These are phyloP conservation scores for Tachina fera DNA, from an alignment of 2,888 invertebrate species.

Conservation along the genomic window DNA sequence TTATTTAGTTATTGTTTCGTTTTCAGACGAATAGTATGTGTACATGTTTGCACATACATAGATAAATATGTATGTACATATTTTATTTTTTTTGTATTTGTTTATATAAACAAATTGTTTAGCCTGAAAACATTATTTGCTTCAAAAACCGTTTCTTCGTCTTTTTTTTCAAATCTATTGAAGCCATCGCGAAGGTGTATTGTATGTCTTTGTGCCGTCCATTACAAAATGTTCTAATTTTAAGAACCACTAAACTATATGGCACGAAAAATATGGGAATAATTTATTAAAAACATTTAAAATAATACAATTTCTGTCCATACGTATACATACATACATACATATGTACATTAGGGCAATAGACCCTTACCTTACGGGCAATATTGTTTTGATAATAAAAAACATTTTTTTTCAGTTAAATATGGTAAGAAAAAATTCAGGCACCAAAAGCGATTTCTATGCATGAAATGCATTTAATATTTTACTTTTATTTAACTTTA, in stretches of 20 bases:
- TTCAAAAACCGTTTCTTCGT: slow-evolving; percentile 60
- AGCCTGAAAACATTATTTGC: slow-evolving; percentile 60
- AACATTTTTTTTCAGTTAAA: too few relatives aligned
- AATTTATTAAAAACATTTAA: slow-evolving; percentile 14
- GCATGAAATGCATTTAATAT: too few relatives aligned
- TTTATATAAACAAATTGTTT: slow-evolving; percentile 56
- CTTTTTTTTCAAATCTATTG: slow-evolving; percentile 31
- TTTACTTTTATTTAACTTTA: too few relatives aligned
- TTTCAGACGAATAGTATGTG: not conserved
- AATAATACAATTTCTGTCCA: not conserved
- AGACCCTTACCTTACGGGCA: too few relatives aligned
- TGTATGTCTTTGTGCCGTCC: slow-evolving; percentile 26
- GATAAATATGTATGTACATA: not conserved
- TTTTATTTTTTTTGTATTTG: slow-evolving; percentile 38
- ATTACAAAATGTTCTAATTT: slow-evolving; percentile 52
- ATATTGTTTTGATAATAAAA: too few relatives aligned
- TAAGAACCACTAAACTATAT: slow-evolving; percentile 51
- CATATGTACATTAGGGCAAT: not conserved
- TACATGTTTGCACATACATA: not conserved
- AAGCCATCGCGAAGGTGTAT: slow-evolving; percentile 26
- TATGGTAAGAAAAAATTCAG: too few relatives aligned
- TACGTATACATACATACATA: not conserved
- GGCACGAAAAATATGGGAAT: slow-evolving; percentile 37
- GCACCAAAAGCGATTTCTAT: too few relatives aligned
- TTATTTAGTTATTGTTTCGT: slow-evolving; percentile 37